phyloP scores from a whole-genome alignment of 2,113 vertebrate species.

The Seriola rivoliana region DNA sequence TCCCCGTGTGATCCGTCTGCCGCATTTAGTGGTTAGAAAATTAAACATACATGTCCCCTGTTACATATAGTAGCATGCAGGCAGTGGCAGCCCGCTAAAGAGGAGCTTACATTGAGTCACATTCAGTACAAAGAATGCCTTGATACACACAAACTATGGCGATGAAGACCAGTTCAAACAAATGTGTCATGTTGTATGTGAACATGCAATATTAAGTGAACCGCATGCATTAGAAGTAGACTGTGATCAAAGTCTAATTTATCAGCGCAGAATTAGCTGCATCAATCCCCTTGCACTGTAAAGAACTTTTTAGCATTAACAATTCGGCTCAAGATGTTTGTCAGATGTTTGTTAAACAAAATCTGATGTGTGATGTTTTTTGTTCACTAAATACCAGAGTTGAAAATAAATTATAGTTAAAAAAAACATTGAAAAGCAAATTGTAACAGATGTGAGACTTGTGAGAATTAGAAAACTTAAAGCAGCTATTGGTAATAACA shows the following conservation, averaged over 20 bases:
- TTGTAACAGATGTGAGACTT: background rate
- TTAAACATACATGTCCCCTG: conserved; percentile 7
- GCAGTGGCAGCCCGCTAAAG: background rate
- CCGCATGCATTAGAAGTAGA: conserved; percentile 24
- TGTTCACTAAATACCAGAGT: conserved; percentile 14
- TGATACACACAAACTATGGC: background rate
- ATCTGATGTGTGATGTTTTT: conserved; percentile 15
- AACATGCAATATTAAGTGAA: conserved; percentile 33
- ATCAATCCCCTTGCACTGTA: conserved; percentile 50
- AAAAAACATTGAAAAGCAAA: background rate
- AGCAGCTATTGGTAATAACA: background rate
- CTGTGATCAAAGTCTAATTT: conserved; percentile 53
- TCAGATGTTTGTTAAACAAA: conserved; percentile 13
- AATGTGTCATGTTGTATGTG: conserved; percentile 37
- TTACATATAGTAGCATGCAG: conserved; percentile 25
- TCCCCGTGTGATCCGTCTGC: conserved; percentile 47
- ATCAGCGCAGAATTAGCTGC: conserved; percentile 47
- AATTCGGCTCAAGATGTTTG: conserved; percentile 14
- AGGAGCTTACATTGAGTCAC: background rate
- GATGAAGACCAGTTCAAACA: conserved; percentile 10
- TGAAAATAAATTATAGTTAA: background rate
- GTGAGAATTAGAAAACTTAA: background rate
- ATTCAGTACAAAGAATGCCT: conserved; percentile 11
- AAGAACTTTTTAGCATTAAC: conserved; percentile 7
- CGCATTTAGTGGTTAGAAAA: conserved; percentile 28